A percentile compares a stretch with the other conserved stretches of the same genome.
Evolutionary conservation across 1,140 invertebrate species (phyloP).

Genomic region (Nixonia krombeini): DNA sequence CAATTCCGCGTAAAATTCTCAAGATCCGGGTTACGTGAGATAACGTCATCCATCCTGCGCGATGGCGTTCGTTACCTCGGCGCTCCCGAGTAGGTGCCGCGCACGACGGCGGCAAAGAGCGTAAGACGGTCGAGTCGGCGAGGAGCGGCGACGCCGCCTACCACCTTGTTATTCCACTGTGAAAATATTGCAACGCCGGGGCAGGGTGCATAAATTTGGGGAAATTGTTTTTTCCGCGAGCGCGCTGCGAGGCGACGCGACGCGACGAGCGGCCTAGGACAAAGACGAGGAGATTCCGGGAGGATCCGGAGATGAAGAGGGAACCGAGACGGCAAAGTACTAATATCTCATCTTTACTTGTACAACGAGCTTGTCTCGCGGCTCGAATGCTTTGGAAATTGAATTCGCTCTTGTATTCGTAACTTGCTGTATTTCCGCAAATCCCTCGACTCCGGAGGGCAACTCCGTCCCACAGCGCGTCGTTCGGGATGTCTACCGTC

Average conservation of each 20-base stretch:
- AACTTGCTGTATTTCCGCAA: conserved; percentile 43
- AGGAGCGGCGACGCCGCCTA: conserved; percentile 33
- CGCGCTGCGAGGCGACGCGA: conserved; percentile 34
- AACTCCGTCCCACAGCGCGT: conserved; percentile 30
- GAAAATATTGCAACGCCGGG: conserved; percentile 56
- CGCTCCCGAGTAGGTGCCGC: conserved; percentile 24
- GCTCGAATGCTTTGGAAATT: conserved; percentile 57
- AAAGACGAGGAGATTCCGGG: conserved; percentile 18
- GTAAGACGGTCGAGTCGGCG: conserved; percentile 34
- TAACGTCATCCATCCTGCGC: conserved; percentile 29
- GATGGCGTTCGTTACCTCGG: conserved; percentile 34
- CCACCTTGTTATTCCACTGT: conserved; percentile 47
- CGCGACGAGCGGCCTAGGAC: conserved; percentile 36
- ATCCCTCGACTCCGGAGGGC: conserved; percentile 34
- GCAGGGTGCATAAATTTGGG: conserved; percentile 63
- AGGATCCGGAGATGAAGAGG: conserved; percentile 36
- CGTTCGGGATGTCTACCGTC: conserved; percentile 35
- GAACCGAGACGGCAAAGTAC: conserved; percentile 39
- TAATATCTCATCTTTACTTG: conserved; percentile 51
- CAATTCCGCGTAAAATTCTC: conserved; percentile 17
- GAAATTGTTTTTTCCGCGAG: conserved; percentile 61
- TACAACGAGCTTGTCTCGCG: conserved; percentile 52
- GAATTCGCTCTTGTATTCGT: conserved; percentile 49
- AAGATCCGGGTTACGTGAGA: conserved; percentile 27
- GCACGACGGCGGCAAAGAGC: conserved; percentile 37